Evolutionary conservation across 2,888 invertebrate genomes (phyloP).

Genomic region (Chymomyza caudatula): DNA sequence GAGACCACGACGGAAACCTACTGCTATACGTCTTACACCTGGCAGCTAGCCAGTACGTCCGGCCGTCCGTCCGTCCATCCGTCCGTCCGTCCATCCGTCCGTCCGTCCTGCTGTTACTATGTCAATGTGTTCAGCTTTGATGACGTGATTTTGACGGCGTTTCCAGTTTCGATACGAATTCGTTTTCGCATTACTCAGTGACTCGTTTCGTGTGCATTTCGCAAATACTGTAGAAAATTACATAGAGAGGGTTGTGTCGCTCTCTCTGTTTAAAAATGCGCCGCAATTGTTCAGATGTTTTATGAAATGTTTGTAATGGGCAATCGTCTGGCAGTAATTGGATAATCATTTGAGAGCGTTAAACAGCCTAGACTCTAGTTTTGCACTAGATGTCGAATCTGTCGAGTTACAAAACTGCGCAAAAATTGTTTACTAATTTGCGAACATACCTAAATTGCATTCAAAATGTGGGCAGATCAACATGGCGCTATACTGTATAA

Average conservation of each 20-base stretch:
- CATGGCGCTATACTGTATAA: not conserved
- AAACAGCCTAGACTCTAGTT: not conserved
- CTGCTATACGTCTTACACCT: constrained; percentile 17
- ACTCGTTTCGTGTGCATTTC: constrained; percentile 48
- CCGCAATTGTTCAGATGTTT: constrained; percentile 50
- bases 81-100: too few relatives aligned
- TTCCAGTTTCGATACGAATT: constrained; percentile 7
- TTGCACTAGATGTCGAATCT: not conserved
- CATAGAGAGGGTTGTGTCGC: constrained; percentile 18
- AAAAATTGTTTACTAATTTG: not conserved
- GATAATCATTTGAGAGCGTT: not conserved
- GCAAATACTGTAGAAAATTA: constrained; percentile 56
- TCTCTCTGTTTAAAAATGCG: constrained; percentile 19
- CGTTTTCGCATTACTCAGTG: constrained; percentile 36
- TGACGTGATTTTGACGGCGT: constrained; percentile 50
- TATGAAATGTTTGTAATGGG: constrained; percentile 44
- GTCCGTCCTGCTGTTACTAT: constrained; percentile 12
- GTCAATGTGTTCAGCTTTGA: constrained; percentile 18
- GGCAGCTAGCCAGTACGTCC: not conserved
- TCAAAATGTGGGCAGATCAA: not conserved
- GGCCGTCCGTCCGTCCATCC: too few relatives aligned
- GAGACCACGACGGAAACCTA: constrained; percentile 15
- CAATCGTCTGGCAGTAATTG: not conserved
- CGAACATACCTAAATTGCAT: not conserved
- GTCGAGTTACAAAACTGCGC: not conserved